Evolutionary conservation across 2,797 vertebrate genomes (phyloP), one percentile per base, ranked within the genome.

Genomic region (Fundulus diaphanus): DNA sequence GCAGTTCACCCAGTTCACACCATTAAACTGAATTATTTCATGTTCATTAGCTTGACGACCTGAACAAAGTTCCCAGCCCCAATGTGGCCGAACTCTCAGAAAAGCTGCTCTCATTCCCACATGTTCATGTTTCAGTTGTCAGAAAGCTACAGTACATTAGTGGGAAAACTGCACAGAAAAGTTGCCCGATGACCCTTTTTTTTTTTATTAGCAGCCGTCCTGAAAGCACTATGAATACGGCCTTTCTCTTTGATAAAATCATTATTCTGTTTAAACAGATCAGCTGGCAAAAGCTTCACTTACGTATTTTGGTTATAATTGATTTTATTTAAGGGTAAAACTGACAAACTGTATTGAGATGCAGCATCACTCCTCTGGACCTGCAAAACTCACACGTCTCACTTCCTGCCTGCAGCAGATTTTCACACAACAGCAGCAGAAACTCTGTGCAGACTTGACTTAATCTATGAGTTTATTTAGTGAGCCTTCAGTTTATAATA

Each of bases 1-100:
- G 31, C 22, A 44, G 48, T 76, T 88, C 73, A 29, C 9, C 61
- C 20, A n/a, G 20, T 40, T 65, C 59, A 65, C 61, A 65, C 20
- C 2, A 61, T 57, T 61, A 35, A 22, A 61, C 57, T 61, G 57
- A 35, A 61, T 61, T 35, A 61, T 61, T 35, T 61, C 18, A 61
- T 12, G 7, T 61, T 61, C 29, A 61, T 35, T 22, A 61, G 20
- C 27, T 5, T 31, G 35, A 61, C 0, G 4, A 35, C 22, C 57
- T 35, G 31, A 61, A 35, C 18, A 11, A 20, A 61, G 57, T 33
- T 22, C 49, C 20, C 49, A 51, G 20, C 18, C 49, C 57, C 31
- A 61, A 1, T 51, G 16, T 22, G 22, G 49, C 49, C 24, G 20
- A 51, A 4, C 31, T 61, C 18, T 12, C 7, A 22, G 22, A 61